Evolutionary conservation across 2,797 vertebrate genomes (phyloP).

Genomic region (Lindbergichthys nudifrons): DNA sequence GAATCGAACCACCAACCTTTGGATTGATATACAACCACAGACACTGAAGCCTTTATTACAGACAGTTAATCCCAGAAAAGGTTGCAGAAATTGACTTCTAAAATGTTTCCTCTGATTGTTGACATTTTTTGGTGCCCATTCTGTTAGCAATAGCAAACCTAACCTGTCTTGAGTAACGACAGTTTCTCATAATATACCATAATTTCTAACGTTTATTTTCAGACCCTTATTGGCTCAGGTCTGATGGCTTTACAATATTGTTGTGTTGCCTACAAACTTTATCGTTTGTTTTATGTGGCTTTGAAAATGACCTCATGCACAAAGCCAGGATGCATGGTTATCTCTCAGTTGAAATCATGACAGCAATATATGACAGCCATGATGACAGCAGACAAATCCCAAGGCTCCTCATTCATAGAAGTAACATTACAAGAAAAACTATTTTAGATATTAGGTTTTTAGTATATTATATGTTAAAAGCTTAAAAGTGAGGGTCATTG

Average conservation of each 20-base stretch:
- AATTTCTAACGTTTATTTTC: constrained; percentile 52
- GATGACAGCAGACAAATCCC: neutral
- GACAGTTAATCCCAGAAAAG: constrained; percentile 39
- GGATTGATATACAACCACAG: too few species aligned
- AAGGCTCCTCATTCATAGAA: neutral
- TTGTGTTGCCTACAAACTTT: neutral
- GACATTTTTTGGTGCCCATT: constrained; percentile 35
- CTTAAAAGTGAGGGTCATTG: neutral
- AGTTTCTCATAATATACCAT: constrained; percentile 27
- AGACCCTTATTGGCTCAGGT: constrained; percentile 26
- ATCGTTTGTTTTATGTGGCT: constrained; percentile 42
- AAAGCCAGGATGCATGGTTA: constrained; percentile 16
- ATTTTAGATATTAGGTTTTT: neutral
- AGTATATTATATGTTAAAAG: neutral
- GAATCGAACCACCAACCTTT: too few species aligned
- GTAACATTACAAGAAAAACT: neutral
- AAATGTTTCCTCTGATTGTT: constrained; percentile 72
- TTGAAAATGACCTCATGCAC: constrained; percentile 41
- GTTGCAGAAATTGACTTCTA: constrained; percentile 44
- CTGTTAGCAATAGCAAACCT: constrained; percentile 29
- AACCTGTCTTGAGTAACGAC: constrained; percentile 39
- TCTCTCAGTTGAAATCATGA: neutral
- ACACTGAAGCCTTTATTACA: too few species aligned
- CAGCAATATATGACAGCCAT: neutral
- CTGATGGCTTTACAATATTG: constrained; percentile 26